Conservation (phyloP, 2,797 vertebrate genomes). For the Acrocephalus scirpaceus region DNA sequence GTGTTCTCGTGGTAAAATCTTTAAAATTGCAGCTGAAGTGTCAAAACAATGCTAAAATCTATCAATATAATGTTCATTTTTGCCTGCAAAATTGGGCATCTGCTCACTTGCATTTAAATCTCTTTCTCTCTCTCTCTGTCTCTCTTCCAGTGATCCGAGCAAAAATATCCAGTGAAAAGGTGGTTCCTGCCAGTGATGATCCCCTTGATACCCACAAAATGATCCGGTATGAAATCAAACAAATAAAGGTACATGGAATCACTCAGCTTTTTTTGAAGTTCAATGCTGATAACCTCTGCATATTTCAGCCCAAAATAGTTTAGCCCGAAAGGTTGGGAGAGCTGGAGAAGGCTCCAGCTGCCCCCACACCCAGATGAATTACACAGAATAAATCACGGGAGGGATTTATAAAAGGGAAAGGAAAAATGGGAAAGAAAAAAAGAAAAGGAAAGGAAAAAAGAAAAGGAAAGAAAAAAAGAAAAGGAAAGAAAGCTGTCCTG, state of each 20-base stretch:
- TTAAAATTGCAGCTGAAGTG: not conserved
- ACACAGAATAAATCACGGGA: not conserved
- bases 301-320: not conserved
- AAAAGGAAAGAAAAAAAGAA: fast-evolving
- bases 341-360: not conserved
- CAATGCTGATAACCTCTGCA: not conserved
- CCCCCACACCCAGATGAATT: not conserved
- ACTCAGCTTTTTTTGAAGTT: slow-evolving; percentile 42
- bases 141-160: slow-evolving; percentile 86
- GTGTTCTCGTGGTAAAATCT: not conserved
- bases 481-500: not conserved
- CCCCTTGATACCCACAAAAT: slow-evolving; percentile 86
- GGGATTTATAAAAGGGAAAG: too few species aligned
- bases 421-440: too few species aligned
- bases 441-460: fast-evolving
- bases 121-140: slow-evolving; percentile 13
- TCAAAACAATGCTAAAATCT: not conserved
- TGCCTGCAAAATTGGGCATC: not conserved
- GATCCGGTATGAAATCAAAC: slow-evolving; percentile 94
- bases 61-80: not conserved
- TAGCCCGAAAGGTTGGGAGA: not conserved
- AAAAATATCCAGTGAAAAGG: slow-evolving; percentile 89
- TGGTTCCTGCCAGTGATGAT: slow-evolving; percentile 85
- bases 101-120: not conserved
- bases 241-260: slow-evolving; percentile 89